A percentile compares a stretch with the other conserved stretches of the same genome.
Conservation (phyloP, 2,113 vertebrate genomes). For the Onychostruthus taczanowskii region DNA sequence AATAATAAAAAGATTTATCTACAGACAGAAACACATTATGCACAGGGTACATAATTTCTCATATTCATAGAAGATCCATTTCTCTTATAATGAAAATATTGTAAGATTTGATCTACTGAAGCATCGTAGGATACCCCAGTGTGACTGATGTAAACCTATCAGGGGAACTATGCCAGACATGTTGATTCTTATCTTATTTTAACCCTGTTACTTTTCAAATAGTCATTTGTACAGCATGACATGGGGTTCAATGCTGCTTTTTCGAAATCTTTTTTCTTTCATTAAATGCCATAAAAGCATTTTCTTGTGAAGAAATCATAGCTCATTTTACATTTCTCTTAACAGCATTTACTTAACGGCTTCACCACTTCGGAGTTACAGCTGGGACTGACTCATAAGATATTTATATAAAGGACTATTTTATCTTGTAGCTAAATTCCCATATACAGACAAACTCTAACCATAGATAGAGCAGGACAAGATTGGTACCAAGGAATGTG, state of each 20-base stretch:
- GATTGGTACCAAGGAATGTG: conserved; percentile 27
- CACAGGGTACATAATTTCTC: not conserved
- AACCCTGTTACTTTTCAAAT: conserved; percentile 11
- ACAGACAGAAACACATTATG: conserved; percentile 11
- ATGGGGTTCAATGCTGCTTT: not conserved
- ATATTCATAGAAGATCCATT: not conserved
- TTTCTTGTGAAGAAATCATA: conserved; percentile 59
- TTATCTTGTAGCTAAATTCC: conserved; percentile 64
- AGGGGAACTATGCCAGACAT: not conserved
- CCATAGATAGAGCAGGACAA: conserved; percentile 44
- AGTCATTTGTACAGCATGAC: not conserved
- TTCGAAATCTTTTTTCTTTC: conserved; percentile 9
- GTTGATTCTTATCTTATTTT: conserved; percentile 16
- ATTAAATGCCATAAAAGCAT: conserved; percentile 45
- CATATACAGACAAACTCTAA: conserved; percentile 59
- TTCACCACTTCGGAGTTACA: conserved; percentile 60
- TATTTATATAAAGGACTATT: conserved; percentile 67
- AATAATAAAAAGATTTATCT: conserved; percentile 45
- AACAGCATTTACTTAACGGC: conserved; percentile 58
- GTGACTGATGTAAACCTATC: conserved; percentile 5
- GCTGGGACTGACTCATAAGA: conserved; percentile 70
- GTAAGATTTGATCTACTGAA: not conserved
- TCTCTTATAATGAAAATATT: conserved; percentile 2
- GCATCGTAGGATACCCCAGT: not conserved
- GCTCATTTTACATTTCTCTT: conserved; percentile 57